These are phyloP conservation scores for Chondrosia reniformis DNA, from an alignment of 37 sponge, comb jelly and placozoan genomes.

Conservation along the genomic window DNA sequence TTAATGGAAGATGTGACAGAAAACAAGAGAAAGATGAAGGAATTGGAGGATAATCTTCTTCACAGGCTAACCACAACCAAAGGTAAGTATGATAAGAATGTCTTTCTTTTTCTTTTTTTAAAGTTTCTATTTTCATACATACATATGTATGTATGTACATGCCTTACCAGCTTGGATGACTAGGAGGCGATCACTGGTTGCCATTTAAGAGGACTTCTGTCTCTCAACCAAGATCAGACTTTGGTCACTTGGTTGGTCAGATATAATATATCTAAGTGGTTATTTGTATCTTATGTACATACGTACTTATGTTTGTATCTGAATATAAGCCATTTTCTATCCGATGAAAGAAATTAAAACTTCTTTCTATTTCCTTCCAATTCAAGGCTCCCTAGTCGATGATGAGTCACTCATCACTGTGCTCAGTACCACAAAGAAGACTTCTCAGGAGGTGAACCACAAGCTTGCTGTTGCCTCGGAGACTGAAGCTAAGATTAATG, in stretches of 20 bases:
- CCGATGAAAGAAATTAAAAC: too few relatives aligned
- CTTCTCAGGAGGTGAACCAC: constrained; percentile 95
- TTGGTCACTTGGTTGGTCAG: too few relatives aligned
- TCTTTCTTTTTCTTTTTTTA: too few relatives aligned
- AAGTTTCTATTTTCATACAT: too few relatives aligned
- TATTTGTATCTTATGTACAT: too few relatives aligned
- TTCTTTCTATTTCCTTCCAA: not conserved
- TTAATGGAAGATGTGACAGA: constrained; percentile 95
- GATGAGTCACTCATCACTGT: constrained; percentile 96
- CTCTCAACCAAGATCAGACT: too few relatives aligned
- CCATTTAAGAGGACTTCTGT: too few relatives aligned
- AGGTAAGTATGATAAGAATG: too few relatives aligned
- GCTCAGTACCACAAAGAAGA: constrained; percentile 88
- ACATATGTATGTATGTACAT: too few relatives aligned
- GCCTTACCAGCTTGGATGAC: not conserved
- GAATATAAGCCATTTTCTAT: too few relatives aligned
- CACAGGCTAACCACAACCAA: constrained; percentile 94
- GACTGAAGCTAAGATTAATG: constrained; percentile 95
- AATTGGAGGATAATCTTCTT: constrained; percentile 97
- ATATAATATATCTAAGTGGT: too few relatives aligned
- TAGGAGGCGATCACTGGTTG: not conserved
- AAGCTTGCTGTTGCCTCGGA: constrained; percentile 90
- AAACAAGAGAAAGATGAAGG: constrained; percentile 97
- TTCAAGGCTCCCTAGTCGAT: constrained; percentile 92
- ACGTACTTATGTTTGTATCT: too few relatives aligned